Evolutionary conservation across 2,113 vertebrate genomes (phyloP).

Genomic region (Bubalus kerabau): DNA sequence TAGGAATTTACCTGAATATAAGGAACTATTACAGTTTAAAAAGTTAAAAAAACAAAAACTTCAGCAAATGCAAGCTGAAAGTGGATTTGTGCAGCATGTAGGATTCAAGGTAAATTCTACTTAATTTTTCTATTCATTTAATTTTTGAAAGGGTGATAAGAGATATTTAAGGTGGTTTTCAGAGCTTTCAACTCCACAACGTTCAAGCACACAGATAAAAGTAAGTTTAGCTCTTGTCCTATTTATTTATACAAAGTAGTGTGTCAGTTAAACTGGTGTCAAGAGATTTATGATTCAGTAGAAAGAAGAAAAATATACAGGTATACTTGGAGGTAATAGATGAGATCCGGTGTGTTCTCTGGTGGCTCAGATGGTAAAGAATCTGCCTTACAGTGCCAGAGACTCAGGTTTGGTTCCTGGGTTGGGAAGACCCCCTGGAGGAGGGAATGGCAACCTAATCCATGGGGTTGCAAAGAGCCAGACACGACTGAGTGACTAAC

Average conservation of each 20-base stretch:
- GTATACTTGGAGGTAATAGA: not conserved
- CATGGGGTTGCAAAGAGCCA: not conserved
- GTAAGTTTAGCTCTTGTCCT: not conserved
- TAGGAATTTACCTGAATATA: slow-evolving; percentile 93
- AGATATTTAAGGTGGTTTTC: not conserved
- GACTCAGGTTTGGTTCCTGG: not conserved
- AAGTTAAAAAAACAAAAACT: slow-evolving; percentile 94
- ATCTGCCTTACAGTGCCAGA: not conserved
- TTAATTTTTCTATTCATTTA: not conserved
- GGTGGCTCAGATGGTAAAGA: not conserved
- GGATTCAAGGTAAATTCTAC: slow-evolving; percentile 90
- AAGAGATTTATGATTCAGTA: not conserved
- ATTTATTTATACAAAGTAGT: not conserved
- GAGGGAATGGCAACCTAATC: not conserved
- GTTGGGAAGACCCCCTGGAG: not conserved
- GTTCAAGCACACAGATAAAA: not conserved
- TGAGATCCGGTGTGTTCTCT: not conserved
- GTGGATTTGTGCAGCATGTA: slow-evolving; percentile 86
- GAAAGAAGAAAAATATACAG: not conserved
- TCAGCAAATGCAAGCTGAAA: slow-evolving; percentile 92
- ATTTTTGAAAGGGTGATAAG: not conserved
- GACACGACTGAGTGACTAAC: not conserved
- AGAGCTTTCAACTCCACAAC: not conserved
- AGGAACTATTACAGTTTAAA: slow-evolving; percentile 95
- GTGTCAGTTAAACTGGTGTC: not conserved